Evolutionary conservation across 1,140 invertebrate species (phyloP).

Genomic region (Bicyclus anynana): DNA sequence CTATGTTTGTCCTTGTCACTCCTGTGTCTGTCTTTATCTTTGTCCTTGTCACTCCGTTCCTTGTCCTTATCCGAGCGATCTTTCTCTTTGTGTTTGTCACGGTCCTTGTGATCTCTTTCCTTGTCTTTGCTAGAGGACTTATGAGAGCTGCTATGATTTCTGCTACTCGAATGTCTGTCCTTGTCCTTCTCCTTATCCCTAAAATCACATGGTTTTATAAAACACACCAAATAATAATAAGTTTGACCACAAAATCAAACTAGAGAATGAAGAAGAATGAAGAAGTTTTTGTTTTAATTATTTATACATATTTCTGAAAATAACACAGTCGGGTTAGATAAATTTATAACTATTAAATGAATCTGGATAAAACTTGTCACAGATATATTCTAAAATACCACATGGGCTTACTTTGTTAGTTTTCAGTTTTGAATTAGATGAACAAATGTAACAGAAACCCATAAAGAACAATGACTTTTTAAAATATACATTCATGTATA

Average conservation of each 20-base stretch:
- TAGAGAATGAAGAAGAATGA: background rate
- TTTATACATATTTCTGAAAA: too few relatives aligned
- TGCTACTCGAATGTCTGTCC: slow-evolving; percentile 76
- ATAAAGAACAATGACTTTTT: too few relatives aligned
- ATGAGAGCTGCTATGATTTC: slow-evolving; percentile 79
- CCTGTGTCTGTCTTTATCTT: slow-evolving; percentile 41
- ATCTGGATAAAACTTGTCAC: too few relatives aligned
- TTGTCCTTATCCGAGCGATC: slow-evolving; percentile 74
- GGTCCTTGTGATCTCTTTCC: slow-evolving; percentile 55
- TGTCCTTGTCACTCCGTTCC: slow-evolving; percentile 73
- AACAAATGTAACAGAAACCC: too few relatives aligned
- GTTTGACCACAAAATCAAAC: background rate
- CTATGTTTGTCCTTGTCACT: slow-evolving; percentile 72
- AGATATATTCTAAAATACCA: too few relatives aligned
- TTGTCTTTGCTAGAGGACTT: slow-evolving; percentile 82
- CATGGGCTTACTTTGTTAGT: too few relatives aligned
- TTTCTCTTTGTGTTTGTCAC: slow-evolving; percentile 73
- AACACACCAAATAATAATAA: background rate
- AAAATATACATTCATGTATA: too few relatives aligned
- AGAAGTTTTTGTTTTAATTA: too few relatives aligned
- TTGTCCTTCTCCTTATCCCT: slow-evolving; percentile 76
- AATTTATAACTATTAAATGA: too few relatives aligned
- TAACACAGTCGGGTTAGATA: too few relatives aligned
- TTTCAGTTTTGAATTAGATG: too few relatives aligned
- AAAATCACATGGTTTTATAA: background rate